phyloP scores from a whole-genome alignment of 2,797 vertebrate genomes.

The Zalophus californianus region DNA sequence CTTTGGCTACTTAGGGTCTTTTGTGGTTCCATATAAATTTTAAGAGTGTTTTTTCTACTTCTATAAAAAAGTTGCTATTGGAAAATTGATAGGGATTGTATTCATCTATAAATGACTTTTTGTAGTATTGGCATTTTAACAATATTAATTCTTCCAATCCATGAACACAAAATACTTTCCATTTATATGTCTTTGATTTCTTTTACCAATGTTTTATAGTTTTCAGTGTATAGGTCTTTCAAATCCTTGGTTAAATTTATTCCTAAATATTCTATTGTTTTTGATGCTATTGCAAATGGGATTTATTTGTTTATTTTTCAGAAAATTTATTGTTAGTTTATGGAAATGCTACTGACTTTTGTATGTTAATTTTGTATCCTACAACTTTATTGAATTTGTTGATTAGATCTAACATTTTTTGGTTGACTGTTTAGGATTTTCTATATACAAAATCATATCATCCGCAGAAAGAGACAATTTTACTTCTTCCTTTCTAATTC shows the following conservation, averaged over 20 bases:
- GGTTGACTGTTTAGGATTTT: background rate
- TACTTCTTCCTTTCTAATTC: background rate
- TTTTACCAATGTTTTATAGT: background rate
- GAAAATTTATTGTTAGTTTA: background rate
- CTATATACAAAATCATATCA: background rate
- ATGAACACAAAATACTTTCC: background rate
- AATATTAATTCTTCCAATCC: background rate
- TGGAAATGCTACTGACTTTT: background rate
- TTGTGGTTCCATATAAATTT: background rate
- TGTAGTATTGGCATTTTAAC: background rate
- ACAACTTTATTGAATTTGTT: background rate
- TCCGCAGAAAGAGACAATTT: background rate
- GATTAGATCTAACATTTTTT: constrained; percentile 2
- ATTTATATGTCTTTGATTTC: background rate
- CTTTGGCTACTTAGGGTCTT: background rate
- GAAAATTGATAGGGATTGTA: background rate
- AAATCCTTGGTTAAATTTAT: background rate
- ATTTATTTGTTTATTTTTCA: background rate
- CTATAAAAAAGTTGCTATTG: background rate
- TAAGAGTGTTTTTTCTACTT: background rate
- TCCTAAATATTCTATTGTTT: background rate
- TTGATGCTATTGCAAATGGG: background rate
- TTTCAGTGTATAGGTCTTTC: background rate
- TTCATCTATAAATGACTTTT: background rate
- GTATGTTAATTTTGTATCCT: background rate